Base-by-base conservation (phyloP, 2,888 invertebrate genomes). In the Galeopsomyia nigrocyanea region DNA sequence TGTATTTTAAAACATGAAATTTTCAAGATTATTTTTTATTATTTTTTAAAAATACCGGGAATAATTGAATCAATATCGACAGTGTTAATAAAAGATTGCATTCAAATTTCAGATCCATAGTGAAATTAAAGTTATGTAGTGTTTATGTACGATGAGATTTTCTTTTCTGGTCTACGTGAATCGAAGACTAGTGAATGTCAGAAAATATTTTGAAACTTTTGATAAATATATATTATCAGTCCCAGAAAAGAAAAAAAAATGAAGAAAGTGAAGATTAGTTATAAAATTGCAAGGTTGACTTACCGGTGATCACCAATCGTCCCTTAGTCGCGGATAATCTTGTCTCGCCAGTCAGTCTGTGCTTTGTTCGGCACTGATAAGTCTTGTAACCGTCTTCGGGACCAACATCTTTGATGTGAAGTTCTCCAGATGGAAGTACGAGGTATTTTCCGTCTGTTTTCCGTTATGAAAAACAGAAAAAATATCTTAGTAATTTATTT, bases 301-400 rank as follows among this genome's bases (percentile, higher is more conserved):
- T 91, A 97, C 97, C 96, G 88, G 97, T 96, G 88, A 97, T 96
- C 88, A 97, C 97, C 81, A 97, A 90, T 83, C 96, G 91, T 88
- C 97, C 97, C 86, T 96, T 96, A 72, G 96, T 96, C 68, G 96
- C 96, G 81, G 96, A 96, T 79, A 97, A 89, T 85, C 96, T 90
- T 70, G 96, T 96, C 90, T 97, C 96, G 79, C 96, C 96, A 79
- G 96, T 97, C 68, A 97, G 90, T 82, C 96, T 91, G 86, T 97
- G 97, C 87, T 96, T 96, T 73, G 97, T 97, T 80, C 96, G 92
- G 87, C 97, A 97, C 88, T 96, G 96, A 86, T 96, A 97, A 75
- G 95, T 94, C 88, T 96, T 95, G 88, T 95, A 95, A 76, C 96
- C 96, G 87, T 98, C 97, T 87, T 96, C 96, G 77, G 95, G 95